These are phyloP conservation scores for Crocuta crocuta DNA, from an alignment of 2,113 vertebrate species.

Conservation along the genomic window DNA sequence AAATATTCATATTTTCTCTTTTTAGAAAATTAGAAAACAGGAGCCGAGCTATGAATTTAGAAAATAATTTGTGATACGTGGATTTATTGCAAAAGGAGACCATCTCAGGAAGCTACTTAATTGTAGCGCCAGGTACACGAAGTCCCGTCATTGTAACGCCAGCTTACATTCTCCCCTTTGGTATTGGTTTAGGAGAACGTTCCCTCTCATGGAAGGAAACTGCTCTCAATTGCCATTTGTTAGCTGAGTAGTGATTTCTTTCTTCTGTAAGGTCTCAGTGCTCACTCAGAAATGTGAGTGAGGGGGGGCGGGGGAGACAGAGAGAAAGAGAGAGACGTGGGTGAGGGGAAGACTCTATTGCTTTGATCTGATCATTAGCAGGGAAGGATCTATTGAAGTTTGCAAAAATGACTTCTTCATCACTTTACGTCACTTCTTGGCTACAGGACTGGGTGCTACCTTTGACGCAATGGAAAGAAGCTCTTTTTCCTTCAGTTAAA, in stretches of 20 bases:
- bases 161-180: neutral
- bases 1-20: neutral
- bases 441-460: neutral
- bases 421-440: neutral
- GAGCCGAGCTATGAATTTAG: constrained; percentile 66
- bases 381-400: neutral
- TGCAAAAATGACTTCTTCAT: neutral
- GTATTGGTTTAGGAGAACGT: neutral
- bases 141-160: too few species aligned
- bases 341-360: accelerated
- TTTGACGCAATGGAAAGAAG: neutral
- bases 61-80: constrained; percentile 55
- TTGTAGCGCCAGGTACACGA: neutral
- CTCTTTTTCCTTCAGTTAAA: neutral
- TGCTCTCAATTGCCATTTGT: neutral
- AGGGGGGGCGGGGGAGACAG: neutral
- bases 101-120: neutral
- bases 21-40: constrained; percentile 56
- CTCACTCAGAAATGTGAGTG: neutral
- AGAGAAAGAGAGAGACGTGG: neutral
- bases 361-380: neutral
- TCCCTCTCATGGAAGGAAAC: neutral
- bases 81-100: neutral
- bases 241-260: neutral
- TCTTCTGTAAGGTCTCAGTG: neutral